Evolutionary conservation across 2,113 vertebrate genomes (phyloP), one percentile per base, ranked within the genome.

Genomic region (Nipponia nippon): DNA sequence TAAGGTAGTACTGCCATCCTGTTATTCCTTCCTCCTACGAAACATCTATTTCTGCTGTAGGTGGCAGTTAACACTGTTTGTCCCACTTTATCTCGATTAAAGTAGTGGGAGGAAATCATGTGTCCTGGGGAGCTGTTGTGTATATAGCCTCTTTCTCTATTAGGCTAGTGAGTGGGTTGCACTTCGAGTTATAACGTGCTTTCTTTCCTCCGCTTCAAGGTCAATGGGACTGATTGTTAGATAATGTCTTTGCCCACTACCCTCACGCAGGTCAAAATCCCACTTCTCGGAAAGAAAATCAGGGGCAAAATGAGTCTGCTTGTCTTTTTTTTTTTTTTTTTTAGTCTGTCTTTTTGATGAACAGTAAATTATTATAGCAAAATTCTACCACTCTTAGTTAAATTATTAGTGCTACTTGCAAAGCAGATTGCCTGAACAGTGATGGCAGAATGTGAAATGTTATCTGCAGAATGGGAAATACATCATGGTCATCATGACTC

Each of bases 21-120:
- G 36, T 81, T 87, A 83, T 92, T 94, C 76, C 76, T 87, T 46
- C 82, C 93, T 95, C 81, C 66, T 94, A 91, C 20, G 29, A 92
- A 94, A 82, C 56, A 59, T 49, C 66, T 96, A 83, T 95, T 80
- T 92, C 91, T 90, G 16, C 62, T 94, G 77, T 71, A 93, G 73
- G 56, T 95, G 79, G 42, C 62, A 95, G 90, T 91, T 97, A 94
- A 90, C 69, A 73, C 89, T 97, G 49, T 96, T 97, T 97, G 71
- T 89, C 87, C 75, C 87, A 91, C 71, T 96, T 97, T 92, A 87
- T 95, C 89, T 97, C 29, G 7, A 87, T 95, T 95, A 92, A 90
- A 90, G 47, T 72, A 87, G 87, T 63, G 36, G 95, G 93, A 98
- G 95, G 92, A 94, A 97, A 83, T 95, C 34, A 47, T 93, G 59